Conservation (phyloP, 2,797 vertebrate genomes). For the Enoplosus armatus region DNA sequence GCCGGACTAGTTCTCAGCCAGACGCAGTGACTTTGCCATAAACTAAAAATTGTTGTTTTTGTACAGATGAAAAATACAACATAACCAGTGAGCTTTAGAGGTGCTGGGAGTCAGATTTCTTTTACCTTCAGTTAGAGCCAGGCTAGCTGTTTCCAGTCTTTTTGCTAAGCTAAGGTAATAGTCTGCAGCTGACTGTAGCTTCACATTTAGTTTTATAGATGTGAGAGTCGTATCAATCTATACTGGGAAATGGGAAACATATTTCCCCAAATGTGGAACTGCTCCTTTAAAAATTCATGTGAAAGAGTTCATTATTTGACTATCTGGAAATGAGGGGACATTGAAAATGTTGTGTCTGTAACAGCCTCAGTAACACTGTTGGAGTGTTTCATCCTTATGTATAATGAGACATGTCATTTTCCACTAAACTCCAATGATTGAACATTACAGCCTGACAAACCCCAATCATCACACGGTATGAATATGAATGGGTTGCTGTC, state of each 20-base stretch:
- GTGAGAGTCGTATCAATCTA: too few relatives aligned
- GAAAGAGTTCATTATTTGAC: conserved; percentile 6
- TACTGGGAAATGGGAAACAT: too few relatives aligned
- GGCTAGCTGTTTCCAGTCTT: not conserved
- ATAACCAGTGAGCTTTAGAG: too few relatives aligned
- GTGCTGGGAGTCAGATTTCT: too few relatives aligned
- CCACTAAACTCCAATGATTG: conserved; percentile 55
- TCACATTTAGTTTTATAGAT: too few relatives aligned
- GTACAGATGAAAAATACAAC: too few relatives aligned
- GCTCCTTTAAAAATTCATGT: not conserved
- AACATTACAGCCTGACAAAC: conserved; percentile 54
- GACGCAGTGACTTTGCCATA: too few relatives aligned
- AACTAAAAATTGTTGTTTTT: too few relatives aligned
- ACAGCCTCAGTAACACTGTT: conserved; percentile 18
- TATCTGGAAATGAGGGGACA: conserved; percentile 10
- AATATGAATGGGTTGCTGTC: conserved; percentile 62
- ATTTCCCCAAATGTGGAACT: not conserved
- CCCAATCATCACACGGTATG: conserved; percentile 45
- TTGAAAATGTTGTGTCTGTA: not conserved
- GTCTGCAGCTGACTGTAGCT: not conserved
- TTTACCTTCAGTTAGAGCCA: too few relatives aligned
- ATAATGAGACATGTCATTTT: conserved; percentile 67
- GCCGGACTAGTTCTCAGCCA: too few relatives aligned
- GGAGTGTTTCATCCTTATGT: conserved; percentile 25
- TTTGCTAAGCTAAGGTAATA: not conserved